Evolutionary conservation across 2,888 invertebrate species (phyloP).

Genomic region (Zaprionus obscuricornis): DNA sequence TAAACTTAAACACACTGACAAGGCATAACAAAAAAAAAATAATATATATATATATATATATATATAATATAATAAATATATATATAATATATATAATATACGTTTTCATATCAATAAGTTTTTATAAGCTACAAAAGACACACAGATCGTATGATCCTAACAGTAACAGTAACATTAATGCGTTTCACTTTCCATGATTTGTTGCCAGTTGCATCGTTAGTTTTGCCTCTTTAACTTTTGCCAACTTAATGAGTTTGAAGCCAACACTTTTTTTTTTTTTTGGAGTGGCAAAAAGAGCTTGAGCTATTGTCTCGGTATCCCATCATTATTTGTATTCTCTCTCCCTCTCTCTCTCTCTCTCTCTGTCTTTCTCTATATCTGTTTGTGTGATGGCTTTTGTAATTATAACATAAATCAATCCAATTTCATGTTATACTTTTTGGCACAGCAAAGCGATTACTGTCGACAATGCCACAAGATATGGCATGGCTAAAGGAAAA

Average conservation of each 20-base stretch:
- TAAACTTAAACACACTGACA: no score
- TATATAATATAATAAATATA: no score
- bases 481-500: constrained; percentile 75
- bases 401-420: constrained; percentile 78
- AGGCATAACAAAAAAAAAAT: no score
- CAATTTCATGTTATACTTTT: constrained; percentile 73
- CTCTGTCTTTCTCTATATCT: neutral
- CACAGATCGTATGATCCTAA: no score
- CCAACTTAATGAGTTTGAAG: constrained; percentile 40
- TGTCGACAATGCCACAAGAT: constrained; percentile 72
- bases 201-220: no score
- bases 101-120: no score
- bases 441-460: constrained; percentile 70
- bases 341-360: neutral
- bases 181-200: no score
- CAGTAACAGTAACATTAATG: no score
- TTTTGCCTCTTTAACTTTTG: neutral
- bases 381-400: constrained; percentile 47
- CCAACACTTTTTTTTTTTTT: constrained; percentile 43
- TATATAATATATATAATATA: no score
- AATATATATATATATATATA: no score
- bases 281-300: no score
- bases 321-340: neutral
- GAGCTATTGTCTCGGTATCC: neutral
- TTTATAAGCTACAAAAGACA: no score